phyloP scores from a whole-genome alignment of 1,140 invertebrate species.

The Lepidurus couesii region DNA sequence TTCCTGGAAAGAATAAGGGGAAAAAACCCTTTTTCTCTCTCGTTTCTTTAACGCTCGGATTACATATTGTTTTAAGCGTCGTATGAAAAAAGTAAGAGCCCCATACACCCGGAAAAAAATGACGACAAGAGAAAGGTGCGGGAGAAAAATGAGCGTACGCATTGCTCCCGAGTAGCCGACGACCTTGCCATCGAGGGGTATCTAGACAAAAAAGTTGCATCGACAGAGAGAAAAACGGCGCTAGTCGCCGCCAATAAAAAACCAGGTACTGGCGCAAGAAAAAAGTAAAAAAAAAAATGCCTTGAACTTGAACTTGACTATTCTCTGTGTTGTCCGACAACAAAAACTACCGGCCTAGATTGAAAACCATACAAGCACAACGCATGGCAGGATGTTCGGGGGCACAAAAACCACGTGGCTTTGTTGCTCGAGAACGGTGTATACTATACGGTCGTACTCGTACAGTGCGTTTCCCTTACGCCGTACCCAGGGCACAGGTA shows the following conservation, averaged over 20 bases:
- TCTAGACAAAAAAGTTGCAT: constrained; percentile 1
- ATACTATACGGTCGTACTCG: no score
- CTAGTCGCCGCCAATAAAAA: constrained; percentile 14
- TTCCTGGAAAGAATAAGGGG: no score
- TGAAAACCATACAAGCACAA: background rate
- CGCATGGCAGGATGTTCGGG: no score
- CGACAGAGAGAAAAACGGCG: constrained; percentile 14
- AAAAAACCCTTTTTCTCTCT: background rate
- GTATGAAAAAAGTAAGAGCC: background rate
- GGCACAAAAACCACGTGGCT: no score
- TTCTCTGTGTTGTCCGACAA: background rate
- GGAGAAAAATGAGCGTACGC: constrained; percentile 14
- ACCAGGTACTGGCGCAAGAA: background rate
- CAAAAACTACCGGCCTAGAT: background rate
- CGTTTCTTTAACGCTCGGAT: background rate
- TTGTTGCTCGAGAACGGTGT: no score
- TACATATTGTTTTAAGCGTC: background rate
- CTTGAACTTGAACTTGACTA: constrained; percentile 13
- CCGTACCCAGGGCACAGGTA: no score
- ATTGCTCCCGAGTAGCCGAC: background rate
- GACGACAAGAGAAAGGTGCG: background rate
- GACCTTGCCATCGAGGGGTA: constrained; percentile 15
- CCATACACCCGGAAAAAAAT: background rate
- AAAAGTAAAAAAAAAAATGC: constrained; percentile 7
- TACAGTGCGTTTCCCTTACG: no score